Evolutionary conservation across 2,888 invertebrate species (phyloP).

Genomic region (Apodemia mormo): DNA sequence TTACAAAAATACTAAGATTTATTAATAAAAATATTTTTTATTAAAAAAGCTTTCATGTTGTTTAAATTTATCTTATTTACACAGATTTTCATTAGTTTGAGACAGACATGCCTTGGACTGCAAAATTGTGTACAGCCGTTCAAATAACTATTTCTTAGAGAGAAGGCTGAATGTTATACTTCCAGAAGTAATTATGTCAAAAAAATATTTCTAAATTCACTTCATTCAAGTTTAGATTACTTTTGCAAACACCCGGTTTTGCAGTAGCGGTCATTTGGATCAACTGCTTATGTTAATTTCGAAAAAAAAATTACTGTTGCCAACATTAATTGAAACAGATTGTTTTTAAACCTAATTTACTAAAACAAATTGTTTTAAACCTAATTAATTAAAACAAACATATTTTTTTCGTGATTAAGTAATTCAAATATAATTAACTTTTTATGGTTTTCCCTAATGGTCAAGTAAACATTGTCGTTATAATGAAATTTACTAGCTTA

Average conservation of each 20-base stretch:
- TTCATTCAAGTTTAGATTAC: too few species aligned
- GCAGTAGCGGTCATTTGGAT: too few species aligned
- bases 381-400: background rate
- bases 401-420: background rate
- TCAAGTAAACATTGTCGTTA: background rate
- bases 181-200: too few species aligned
- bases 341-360: background rate
- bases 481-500: background rate
- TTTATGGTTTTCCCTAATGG: background rate
- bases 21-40: too few species aligned
- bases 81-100: background rate
- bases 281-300: too few species aligned
- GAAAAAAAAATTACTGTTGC: background rate
- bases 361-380: background rate
- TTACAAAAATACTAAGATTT: too few species aligned
- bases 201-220: too few species aligned
- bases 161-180: too few species aligned
- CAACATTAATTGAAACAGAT: background rate
- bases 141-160: background rate
- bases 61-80: background rate
- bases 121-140: background rate
- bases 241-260: too few species aligned
- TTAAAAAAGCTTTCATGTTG: too few species aligned
- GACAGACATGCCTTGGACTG: background rate
- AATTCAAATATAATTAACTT: background rate